Conservation (phyloP, 2,113 vertebrate genomes). For the Ailurus styani region DNA sequence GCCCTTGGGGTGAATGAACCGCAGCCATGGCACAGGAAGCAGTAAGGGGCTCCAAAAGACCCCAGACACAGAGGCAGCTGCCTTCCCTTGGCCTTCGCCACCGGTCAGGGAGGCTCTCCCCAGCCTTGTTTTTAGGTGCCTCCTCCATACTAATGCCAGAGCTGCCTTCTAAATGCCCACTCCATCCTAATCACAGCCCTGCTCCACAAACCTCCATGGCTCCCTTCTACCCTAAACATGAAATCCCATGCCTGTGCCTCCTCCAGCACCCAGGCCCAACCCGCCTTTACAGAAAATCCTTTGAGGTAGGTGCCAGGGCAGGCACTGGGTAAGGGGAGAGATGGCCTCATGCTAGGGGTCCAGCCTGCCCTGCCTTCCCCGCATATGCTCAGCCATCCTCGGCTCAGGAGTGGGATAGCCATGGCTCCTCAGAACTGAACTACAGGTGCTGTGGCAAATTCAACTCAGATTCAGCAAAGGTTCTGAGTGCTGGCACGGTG, state of each 20-base stretch:
- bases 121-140: neutral
- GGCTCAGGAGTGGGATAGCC: neutral
- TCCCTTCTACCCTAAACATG: neutral
- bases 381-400: neutral
- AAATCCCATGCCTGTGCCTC: neutral
- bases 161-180: neutral
- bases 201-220: neutral
- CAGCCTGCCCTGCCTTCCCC: neutral
- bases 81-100: constrained; percentile 12
- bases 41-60: constrained; percentile 55
- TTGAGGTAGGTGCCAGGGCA: neutral
- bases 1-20: constrained; percentile 64
- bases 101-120: constrained; percentile 44
- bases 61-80: constrained; percentile 1
- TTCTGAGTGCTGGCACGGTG: neutral
- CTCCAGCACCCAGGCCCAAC: neutral
- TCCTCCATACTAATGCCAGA: accelerated
- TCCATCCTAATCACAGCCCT: neutral
- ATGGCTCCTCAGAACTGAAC: neutral
- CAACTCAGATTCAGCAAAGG: neutral
- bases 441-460: neutral
- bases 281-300: neutral
- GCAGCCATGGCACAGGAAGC: constrained; percentile 60
- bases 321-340: neutral
- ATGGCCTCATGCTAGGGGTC: neutral